Percentiles rank a stretch among this genome's conserved stretches.
Conservation (phyloP, 1,140 invertebrate genomes). For the Drosophila sturtevanti region DNA sequence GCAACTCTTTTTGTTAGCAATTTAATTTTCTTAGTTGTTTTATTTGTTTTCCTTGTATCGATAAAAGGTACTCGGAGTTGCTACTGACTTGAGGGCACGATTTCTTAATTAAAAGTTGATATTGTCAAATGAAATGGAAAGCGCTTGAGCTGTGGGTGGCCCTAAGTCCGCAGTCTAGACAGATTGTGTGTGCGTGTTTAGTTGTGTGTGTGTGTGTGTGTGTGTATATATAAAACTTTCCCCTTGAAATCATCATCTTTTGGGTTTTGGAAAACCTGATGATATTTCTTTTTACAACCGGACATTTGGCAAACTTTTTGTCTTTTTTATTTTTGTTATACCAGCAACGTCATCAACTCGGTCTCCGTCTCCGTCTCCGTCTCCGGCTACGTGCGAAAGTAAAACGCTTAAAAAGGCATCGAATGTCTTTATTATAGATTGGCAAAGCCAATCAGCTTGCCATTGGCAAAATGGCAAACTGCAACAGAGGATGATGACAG, state of each 20-base stretch:
- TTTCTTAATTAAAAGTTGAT: slow-evolving; percentile 76
- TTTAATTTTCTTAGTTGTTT: slow-evolving; percentile 34
- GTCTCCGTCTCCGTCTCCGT: slow-evolving; percentile 18
- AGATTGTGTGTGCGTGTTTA: neutral
- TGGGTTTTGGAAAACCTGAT: slow-evolving; percentile 47
- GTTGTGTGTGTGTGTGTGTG: neutral
- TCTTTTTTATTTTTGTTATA: neutral
- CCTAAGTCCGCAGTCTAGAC: slow-evolving; percentile 59
- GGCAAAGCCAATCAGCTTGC: slow-evolving; percentile 66
- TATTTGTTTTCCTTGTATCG: slow-evolving; percentile 13
- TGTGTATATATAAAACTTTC: slow-evolving; percentile 16
- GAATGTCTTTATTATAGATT: slow-evolving; percentile 76
- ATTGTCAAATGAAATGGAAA: slow-evolving; percentile 73
- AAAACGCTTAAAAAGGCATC: slow-evolving; percentile 81
- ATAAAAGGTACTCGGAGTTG: neutral
- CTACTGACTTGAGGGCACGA: slow-evolving; percentile 38
- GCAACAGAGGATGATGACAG: slow-evolving; percentile 1
- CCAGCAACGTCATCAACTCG: no score
- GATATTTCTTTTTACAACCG: slow-evolving; percentile 77
- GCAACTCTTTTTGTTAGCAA: slow-evolving; percentile 24
- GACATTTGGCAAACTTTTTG: slow-evolving; percentile 77
- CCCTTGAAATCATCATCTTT: slow-evolving; percentile 17
- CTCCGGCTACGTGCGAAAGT: slow-evolving; percentile 72
- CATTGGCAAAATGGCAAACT: slow-evolving; percentile 51
- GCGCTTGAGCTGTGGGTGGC: slow-evolving; percentile 42